Evolutionary conservation across 2,113 vertebrate genomes (phyloP), one percentile per base, ranked within the genome.

Genomic region (Nothocercus nigrocapillus): DNA sequence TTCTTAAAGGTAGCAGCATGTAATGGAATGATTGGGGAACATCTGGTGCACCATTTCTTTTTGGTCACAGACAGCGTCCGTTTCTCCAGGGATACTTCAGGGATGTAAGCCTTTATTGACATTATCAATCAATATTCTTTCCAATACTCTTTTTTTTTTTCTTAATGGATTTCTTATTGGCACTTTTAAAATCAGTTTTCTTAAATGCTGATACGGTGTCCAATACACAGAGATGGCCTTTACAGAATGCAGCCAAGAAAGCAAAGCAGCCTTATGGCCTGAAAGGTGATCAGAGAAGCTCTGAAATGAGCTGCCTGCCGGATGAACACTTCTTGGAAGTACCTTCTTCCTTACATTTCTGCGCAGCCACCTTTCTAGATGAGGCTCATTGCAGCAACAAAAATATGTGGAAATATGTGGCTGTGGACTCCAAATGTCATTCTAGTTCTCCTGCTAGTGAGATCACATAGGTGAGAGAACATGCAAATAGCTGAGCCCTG

Each of bases 191-290:
- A 76, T 61, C 2, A 69, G 7, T 24, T 21, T 84, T 9, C 11
- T 49, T 63, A 51, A 6, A 25, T 47, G 12, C 19, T 6, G 3
- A 34, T 27, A 28, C 25, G 36, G 59, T 24, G 10, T 72, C 75
- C 32, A 75, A 82, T 15, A 19, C 13, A 17, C 14, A 1, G 2
- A 56, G 13, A n/a, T 14, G 19, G 24, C 24, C 42, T 67, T 67
- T 62, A 64, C 18, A 0, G 2, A 64, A 32, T 4, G 17, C 25
- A 76, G 34, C 13, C 68, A 72, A 56, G n/a, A 40, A 75, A 76
- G 18, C 2, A 0, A 1, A 72, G 15, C 16, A 76, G 38, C 7
- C 28, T 10, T 34, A 13, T 1, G 3, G 32, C 16, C 19, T 18
- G 18, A 76, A 61, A 90, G 21, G 62, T 78, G 24, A 11, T 63